phyloP scores from a whole-genome alignment of 2,113 vertebrate genomes.

The Thermophis baileyi region DNA sequence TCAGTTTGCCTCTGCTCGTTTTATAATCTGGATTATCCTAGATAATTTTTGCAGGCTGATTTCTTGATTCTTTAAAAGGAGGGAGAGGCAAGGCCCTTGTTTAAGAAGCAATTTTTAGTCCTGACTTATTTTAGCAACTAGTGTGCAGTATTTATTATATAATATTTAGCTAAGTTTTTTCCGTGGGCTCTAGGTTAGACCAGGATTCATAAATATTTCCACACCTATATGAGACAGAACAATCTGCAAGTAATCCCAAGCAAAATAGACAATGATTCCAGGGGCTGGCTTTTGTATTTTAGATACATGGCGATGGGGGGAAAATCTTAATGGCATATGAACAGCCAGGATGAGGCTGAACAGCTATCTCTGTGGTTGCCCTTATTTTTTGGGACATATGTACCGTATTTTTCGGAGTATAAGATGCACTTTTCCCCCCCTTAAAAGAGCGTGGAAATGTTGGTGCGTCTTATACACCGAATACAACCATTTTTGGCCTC shows the following conservation, averaged over 20 bases:
- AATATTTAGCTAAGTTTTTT: not conserved
- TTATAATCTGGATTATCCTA: not conserved
- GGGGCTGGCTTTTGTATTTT: not conserved
- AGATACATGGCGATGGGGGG: not conserved
- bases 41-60: not conserved
- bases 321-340: not conserved
- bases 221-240: not conserved
- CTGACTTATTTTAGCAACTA: not conserved
- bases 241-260: not conserved
- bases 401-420: too few species aligned
- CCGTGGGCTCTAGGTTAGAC: not conserved
- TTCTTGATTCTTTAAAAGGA: not conserved
- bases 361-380: not conserved
- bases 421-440: too few species aligned
- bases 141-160: not conserved
- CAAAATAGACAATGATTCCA: not conserved
- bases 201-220: not conserved
- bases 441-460: too few species aligned
- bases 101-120: not conserved
- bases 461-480: too few species aligned
- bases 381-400: rapidly evolving
- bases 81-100: not conserved
- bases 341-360: not conserved
- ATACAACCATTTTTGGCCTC: too few species aligned
- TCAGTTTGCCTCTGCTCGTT: not conserved